These are phyloP conservation scores for Malachius bipustulatus DNA, from an alignment of 2,888 invertebrate species.

Conservation along the genomic window DNA sequence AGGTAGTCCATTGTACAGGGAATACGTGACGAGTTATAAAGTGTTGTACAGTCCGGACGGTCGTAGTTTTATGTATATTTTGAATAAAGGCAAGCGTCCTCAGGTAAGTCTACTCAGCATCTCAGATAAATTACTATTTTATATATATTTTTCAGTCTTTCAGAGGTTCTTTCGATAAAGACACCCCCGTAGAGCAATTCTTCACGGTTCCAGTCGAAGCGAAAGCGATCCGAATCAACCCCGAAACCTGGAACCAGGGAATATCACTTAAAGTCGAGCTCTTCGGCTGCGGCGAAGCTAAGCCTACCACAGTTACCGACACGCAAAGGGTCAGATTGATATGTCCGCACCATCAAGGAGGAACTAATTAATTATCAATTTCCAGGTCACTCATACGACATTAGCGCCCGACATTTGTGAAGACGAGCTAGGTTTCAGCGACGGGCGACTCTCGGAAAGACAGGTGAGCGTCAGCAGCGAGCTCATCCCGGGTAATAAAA, in stretches of 20 bases:
- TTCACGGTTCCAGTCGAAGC: constrained; percentile 66
- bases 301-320: constrained; percentile 16
- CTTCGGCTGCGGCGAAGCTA: constrained; percentile 51
- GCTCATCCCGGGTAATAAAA: constrained; percentile 33
- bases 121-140: no score
- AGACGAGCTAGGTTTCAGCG: constrained; percentile 62
- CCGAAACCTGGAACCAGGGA: constrained; percentile 60
- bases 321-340: no score
- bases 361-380: background rate
- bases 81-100: constrained; percentile 36
- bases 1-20: constrained; percentile 55
- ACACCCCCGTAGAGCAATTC: constrained; percentile 46
- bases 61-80: constrained; percentile 45
- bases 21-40: constrained; percentile 68
- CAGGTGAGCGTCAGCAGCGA: constrained; percentile 58
- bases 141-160: constrained; percentile 44
- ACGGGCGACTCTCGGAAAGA: constrained; percentile 46
- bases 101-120: constrained; percentile 36
- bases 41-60: constrained; percentile 60
- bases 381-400: background rate
- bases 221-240: constrained; percentile 55
- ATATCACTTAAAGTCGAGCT: constrained; percentile 57
- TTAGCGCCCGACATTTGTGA: constrained; percentile 42
- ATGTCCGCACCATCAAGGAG: no score
- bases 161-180: constrained; percentile 56